A percentile compares a stretch with the other conserved stretches of the same genome.
phyloP scores from a whole-genome alignment of 2,113 vertebrate genomes.

The Syrmaticus mikado region DNA sequence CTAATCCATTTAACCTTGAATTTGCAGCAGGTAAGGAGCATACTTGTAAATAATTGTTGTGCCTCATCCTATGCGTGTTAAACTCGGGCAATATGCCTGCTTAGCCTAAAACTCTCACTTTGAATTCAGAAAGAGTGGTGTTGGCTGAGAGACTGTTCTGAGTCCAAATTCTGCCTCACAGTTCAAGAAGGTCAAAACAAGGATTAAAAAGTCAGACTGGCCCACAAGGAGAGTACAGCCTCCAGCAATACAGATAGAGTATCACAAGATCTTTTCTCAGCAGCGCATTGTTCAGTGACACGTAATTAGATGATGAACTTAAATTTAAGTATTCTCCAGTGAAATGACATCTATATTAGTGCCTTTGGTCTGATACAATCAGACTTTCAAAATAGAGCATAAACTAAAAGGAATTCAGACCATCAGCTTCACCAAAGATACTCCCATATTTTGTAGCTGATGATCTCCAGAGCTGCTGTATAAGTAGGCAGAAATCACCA shows the following conservation, averaged over 20 bases:
- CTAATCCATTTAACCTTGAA: slow-evolving; percentile 43
- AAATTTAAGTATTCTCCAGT: background rate
- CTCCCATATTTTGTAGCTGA: background rate
- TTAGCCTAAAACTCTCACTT: background rate
- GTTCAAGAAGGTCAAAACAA: background rate
- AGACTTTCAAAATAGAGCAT: background rate
- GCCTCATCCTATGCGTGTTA: background rate
- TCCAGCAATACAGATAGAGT: background rate
- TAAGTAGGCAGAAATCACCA: slow-evolving; percentile 7
- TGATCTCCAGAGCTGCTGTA: background rate
- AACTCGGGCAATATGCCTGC: background rate
- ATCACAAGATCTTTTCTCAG: background rate
- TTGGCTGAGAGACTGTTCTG: background rate
- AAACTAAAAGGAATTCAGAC: background rate
- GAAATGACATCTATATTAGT: background rate
- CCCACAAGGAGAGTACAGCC: background rate
- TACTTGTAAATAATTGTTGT: rapidly evolving
- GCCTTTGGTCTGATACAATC: background rate
- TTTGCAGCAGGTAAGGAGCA: background rate
- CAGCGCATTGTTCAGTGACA: background rate
- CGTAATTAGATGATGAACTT: slow-evolving; percentile 14
- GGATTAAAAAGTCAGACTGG: background rate
- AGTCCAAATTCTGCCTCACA: background rate
- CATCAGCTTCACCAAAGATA: background rate
- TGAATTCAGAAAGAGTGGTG: background rate